These are phyloP conservation scores for Leuctra nigra DNA, from an alignment of 2,888 invertebrate genomes.

Conservation along the genomic window DNA sequence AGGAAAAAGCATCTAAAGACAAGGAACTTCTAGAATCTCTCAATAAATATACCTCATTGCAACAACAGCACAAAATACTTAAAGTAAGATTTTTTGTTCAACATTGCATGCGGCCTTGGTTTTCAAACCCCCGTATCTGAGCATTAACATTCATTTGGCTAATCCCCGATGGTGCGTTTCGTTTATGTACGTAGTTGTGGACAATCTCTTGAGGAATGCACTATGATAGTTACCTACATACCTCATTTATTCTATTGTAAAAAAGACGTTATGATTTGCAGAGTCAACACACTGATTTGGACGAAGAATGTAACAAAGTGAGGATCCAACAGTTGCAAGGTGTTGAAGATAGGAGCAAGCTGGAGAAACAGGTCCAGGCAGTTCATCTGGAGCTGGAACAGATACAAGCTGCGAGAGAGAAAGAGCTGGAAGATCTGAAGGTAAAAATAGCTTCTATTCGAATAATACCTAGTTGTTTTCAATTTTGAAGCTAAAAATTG, in stretches of 20 bases:
- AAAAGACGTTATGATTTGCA: too few species aligned
- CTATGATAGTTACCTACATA: too few species aligned
- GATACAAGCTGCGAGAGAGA: conserved; percentile 37
- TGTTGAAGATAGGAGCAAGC: conserved; percentile 41
- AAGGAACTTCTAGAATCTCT: conserved; percentile 45
- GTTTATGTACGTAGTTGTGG: too few species aligned
- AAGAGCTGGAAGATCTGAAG: conserved; percentile 41
- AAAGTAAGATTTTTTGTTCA: conserved; percentile 37
- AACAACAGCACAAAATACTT: conserved; percentile 48
- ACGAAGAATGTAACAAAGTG: conserved; percentile 43
- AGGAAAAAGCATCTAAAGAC: conserved; percentile 44
- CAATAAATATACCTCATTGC: conserved; percentile 47
- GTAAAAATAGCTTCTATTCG: too few species aligned
- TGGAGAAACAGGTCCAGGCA: conserved; percentile 44
- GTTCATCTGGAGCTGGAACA: conserved; percentile 45
- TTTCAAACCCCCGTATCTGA: too few species aligned
- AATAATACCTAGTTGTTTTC: neutral
- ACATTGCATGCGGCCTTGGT: too few species aligned
- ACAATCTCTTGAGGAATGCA: too few species aligned
- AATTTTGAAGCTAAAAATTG: too few species aligned
- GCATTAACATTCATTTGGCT: too few species aligned
- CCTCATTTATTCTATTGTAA: too few species aligned
- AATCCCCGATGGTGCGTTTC: too few species aligned
- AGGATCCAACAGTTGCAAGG: conserved; percentile 41
- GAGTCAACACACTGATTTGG: conserved; percentile 47